phyloP scores from a whole-genome alignment of 2,113 vertebrate species.

The Callithrix jacchus region DNA sequence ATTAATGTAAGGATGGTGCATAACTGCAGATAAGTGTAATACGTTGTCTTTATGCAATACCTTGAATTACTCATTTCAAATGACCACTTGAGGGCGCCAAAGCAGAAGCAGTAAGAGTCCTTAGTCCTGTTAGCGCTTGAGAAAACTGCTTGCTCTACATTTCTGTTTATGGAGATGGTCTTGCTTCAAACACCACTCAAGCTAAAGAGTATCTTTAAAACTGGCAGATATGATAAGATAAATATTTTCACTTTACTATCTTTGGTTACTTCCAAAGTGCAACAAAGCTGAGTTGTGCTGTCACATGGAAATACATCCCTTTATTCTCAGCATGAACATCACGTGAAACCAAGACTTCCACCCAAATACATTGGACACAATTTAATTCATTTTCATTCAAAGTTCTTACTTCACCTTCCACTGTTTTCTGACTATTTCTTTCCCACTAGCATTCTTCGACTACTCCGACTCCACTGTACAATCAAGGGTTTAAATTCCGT shows the following conservation, averaged over 20 bases:
- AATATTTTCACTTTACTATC: background rate
- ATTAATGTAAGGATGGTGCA: background rate
- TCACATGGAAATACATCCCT: background rate
- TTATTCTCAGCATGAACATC: background rate
- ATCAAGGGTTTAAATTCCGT: background rate
- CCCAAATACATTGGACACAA: background rate
- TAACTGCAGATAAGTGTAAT: background rate
- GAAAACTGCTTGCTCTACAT: background rate
- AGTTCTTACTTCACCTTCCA: background rate
- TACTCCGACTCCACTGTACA: background rate
- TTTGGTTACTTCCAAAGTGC: background rate
- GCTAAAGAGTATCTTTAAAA: background rate
- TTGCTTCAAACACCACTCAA: background rate
- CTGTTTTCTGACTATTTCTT: background rate
- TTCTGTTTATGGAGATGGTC: rapidly evolving
- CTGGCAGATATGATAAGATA: background rate
- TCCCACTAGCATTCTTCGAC: background rate
- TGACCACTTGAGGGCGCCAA: conserved; percentile 79
- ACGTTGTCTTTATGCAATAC: background rate
- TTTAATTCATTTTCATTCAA: background rate
- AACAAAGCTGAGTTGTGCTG: background rate
- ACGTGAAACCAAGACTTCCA: background rate
- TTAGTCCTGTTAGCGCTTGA: background rate
- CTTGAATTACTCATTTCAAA: conserved; percentile 43
- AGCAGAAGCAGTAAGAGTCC: conserved; percentile 48